These are phyloP conservation scores for Osedax fenrisi DNA, from an alignment of 2,888 invertebrate species.

Conservation along the genomic window DNA sequence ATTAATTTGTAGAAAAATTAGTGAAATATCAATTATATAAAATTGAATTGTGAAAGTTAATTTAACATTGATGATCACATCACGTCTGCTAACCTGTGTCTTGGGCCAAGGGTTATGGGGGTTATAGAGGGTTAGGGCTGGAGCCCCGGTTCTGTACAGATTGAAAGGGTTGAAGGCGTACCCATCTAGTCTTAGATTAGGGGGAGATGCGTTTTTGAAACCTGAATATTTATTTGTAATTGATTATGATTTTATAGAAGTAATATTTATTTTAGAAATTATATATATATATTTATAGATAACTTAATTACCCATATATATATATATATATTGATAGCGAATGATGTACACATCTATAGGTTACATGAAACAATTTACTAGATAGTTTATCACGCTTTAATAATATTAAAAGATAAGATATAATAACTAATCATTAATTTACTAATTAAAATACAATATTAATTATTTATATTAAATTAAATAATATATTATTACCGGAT, in stretches of 20 bases:
- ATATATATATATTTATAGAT: slow-evolving; percentile 12
- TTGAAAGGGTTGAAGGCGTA: slow-evolving; percentile 39
- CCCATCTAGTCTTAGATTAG: slow-evolving; percentile 36
- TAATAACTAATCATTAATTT: too few relatives aligned
- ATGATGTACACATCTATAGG: too few relatives aligned
- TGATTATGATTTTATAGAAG: background rate
- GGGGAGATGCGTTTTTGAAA: slow-evolving; percentile 31
- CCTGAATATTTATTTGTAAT: slow-evolving; percentile 27
- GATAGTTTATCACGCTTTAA: too few relatives aligned
- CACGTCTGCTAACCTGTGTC: slow-evolving; percentile 35
- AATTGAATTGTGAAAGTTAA: too few relatives aligned
- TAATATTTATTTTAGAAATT: background rate
- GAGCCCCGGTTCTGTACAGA: slow-evolving; percentile 37
- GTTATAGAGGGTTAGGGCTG: slow-evolving; percentile 37
- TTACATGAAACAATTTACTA: too few relatives aligned
- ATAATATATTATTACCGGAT: slow-evolving; percentile 32
- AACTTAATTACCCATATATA: background rate
- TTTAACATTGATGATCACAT: too few relatives aligned
- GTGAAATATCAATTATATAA: too few relatives aligned
- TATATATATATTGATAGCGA: background rate
- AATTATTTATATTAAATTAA: too few relatives aligned
- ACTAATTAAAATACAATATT: too few relatives aligned
- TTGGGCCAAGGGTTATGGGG: slow-evolving; percentile 38
- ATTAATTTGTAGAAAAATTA: too few relatives aligned
- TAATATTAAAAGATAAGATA: too few relatives aligned